Evolutionary conservation across 1,140 invertebrate species (phyloP).

Genomic region (Drosophila bocki): DNA sequence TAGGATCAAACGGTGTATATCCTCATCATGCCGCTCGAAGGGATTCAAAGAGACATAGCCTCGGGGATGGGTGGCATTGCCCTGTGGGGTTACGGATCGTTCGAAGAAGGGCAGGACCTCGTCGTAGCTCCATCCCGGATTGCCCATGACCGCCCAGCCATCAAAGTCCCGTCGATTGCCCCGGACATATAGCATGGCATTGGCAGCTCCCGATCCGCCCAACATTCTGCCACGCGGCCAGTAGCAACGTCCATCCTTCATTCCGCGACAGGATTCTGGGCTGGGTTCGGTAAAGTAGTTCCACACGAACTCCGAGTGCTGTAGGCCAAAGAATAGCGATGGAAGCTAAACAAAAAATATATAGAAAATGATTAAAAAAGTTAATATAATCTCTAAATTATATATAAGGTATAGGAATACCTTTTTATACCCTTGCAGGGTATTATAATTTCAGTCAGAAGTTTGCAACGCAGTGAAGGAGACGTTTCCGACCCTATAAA

Average conservation of each 20-base stretch:
- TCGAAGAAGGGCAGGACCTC: constrained; percentile 75
- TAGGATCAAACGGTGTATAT: constrained; percentile 55
- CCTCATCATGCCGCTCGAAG: constrained; percentile 75
- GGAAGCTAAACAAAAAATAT: constrained; percentile 85
- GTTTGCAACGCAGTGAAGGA: too few species aligned
- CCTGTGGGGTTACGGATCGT: constrained; percentile 79
- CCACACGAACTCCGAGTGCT: constrained; percentile 88
- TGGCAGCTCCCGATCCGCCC: constrained; percentile 92
- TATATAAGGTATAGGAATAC: too few species aligned
- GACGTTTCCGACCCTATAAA: too few species aligned
- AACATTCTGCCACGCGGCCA: constrained; percentile 90
- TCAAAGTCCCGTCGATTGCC: constrained; percentile 76
- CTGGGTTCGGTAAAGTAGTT: constrained; percentile 88
- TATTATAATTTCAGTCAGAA: too few species aligned
- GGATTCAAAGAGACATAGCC: constrained; percentile 52
- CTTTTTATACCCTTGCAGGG: too few species aligned
- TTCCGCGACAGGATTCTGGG: constrained; percentile 86
- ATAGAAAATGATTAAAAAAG: too few species aligned
- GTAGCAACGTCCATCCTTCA: constrained; percentile 86
- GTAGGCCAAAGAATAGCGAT: constrained; percentile 85
- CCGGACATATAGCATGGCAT: constrained; percentile 88
- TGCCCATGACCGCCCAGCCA: constrained; percentile 88
- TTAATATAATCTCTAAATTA: too few species aligned
- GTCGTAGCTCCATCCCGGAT: constrained; percentile 76
- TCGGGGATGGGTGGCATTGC: constrained; percentile 78